These are phyloP conservation scores for Myxocyprinus asiaticus DNA, from an alignment of 2,113 vertebrate species.

Conservation along the genomic window DNA sequence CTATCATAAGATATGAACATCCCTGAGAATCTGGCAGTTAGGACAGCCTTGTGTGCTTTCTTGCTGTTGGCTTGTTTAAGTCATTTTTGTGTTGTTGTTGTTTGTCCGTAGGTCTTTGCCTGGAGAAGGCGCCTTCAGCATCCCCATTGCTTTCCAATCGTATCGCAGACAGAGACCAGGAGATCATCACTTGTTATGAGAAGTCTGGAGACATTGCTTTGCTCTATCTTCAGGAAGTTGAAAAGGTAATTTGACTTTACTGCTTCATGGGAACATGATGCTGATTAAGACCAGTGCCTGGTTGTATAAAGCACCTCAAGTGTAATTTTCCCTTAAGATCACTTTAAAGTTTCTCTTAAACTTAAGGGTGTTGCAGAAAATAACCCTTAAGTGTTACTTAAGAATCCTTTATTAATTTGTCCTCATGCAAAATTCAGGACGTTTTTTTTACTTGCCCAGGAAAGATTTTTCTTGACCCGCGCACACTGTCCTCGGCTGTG, in stretches of 20 bases:
- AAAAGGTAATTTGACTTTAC: constrained; percentile 80
- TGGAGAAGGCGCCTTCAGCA: constrained; percentile 87
- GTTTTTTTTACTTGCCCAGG: too few species aligned
- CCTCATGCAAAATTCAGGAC: too few species aligned
- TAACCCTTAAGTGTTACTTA: too few species aligned
- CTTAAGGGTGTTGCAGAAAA: too few species aligned
- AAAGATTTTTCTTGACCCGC: too few species aligned
- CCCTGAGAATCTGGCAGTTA: background rate
- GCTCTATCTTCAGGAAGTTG: constrained; percentile 95
- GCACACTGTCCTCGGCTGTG: too few species aligned
- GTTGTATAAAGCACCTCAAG: too few species aligned
- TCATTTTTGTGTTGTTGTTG: background rate
- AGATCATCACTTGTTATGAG: constrained; percentile 94
- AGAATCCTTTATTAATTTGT: too few species aligned
- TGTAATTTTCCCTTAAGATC: too few species aligned
- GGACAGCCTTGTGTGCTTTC: background rate
- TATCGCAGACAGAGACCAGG: constrained; percentile 82
- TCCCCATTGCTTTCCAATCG: constrained; percentile 82
- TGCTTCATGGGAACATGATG: background rate
- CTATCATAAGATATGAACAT: background rate
- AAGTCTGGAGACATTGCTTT: constrained; percentile 97
- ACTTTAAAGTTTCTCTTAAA: too few species aligned
- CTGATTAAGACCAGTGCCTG: too few species aligned
- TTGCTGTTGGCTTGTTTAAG: constrained; percentile 3
- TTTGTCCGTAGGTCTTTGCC: constrained; percentile 83